phyloP scores from a whole-genome alignment of 1,140 invertebrate genomes.

The Eriosoma lanigerum region DNA sequence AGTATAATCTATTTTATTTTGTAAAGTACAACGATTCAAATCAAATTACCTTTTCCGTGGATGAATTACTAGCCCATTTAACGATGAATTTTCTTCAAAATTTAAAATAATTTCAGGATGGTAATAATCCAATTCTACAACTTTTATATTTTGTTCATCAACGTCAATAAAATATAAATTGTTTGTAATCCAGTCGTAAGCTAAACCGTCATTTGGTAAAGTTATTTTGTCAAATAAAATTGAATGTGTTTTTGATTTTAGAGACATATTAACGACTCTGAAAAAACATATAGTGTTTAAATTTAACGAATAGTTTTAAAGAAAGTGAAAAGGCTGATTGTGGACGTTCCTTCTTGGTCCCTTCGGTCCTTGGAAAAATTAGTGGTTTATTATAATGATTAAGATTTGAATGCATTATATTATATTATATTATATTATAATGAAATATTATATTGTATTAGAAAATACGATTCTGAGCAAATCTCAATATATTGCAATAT shows the following conservation, averaged over 20 bases:
- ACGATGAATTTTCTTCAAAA: not conserved
- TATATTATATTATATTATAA: not conserved
- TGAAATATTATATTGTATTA: not conserved
- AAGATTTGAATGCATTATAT: too few relatives aligned
- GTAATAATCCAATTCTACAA: not conserved
- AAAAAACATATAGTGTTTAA: not conserved
- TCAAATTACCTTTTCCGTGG: not conserved
- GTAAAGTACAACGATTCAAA: too few relatives aligned
- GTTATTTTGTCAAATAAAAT: not conserved
- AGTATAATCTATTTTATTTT: too few relatives aligned
- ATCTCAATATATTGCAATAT: too few relatives aligned
- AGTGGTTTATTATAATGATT: too few relatives aligned
- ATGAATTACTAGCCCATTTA: not conserved
- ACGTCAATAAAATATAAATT: not conserved
- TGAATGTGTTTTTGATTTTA: not conserved
- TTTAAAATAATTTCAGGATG: not conserved
- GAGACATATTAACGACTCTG: not conserved
- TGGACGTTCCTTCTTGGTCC: too few relatives aligned
- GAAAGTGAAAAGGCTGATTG: not conserved
- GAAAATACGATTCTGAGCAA: not conserved
- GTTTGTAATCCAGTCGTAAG: constrained; percentile 2
- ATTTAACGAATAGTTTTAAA: not conserved
- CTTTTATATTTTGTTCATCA: not conserved
- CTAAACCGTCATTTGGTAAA: not conserved
- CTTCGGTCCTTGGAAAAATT: too few relatives aligned